Evolutionary conservation across 2,113 vertebrate genomes (phyloP).

Genomic region (Takifugu flavidus): DNA sequence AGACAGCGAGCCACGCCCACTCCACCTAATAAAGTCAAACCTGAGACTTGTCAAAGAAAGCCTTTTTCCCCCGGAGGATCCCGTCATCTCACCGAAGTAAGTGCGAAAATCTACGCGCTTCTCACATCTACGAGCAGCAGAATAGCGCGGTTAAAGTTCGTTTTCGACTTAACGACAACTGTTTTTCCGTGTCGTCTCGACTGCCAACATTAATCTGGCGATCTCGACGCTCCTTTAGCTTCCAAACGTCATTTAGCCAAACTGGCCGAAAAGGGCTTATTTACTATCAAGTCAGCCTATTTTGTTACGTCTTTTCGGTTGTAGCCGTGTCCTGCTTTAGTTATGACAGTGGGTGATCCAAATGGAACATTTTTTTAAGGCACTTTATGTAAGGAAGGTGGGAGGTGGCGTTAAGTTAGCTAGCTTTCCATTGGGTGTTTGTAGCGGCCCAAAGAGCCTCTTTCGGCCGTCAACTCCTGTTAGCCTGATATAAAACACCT

Average conservation of each 20-base stretch:
- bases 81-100: slow-evolving; percentile 27
- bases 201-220: not conserved
- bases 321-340: no score
- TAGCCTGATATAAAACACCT: no score
- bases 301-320: no score
- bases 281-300: no score
- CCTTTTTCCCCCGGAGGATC: slow-evolving; percentile 27
- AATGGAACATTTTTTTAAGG: no score
- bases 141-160: not conserved
- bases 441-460: slow-evolving; percentile 14
- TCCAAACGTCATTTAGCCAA: not conserved
- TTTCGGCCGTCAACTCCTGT: not conserved
- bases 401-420: slow-evolving; percentile 1
- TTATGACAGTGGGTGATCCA: no score
- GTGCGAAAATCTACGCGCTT: slow-evolving; percentile 8
- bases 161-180: not conserved
- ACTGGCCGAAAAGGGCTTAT: no score
- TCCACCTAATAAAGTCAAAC: slow-evolving; percentile 1
- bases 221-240: slow-evolving; percentile 6
- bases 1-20: slow-evolving; percentile 63
- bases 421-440: no score
- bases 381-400: not conserved
- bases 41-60: not conserved
- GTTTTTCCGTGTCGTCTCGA: slow-evolving; percentile 3
- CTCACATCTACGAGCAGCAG: not conserved